Conservation (phyloP, 1,140 invertebrate species). For the Brachionus plicatilis region DNA sequence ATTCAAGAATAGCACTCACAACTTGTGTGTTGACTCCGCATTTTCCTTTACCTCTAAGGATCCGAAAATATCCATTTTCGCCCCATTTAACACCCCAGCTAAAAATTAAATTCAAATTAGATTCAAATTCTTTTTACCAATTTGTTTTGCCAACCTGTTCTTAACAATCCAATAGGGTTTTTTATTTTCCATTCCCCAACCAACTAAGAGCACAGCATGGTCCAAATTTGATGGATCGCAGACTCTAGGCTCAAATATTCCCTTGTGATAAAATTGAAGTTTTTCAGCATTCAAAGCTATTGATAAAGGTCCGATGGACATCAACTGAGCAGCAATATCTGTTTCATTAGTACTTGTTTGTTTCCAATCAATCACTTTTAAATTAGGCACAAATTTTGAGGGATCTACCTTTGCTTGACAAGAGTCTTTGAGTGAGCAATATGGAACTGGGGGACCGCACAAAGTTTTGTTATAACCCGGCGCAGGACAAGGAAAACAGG, state of each 20-base stretch:
- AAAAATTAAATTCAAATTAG: not conserved
- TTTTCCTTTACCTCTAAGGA: constrained; percentile 45
- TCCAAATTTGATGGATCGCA: constrained; percentile 47
- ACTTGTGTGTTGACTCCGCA: constrained; percentile 52
- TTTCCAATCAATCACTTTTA: constrained; percentile 48
- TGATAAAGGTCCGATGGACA: constrained; percentile 70
- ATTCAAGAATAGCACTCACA: constrained; percentile 46
- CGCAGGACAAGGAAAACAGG: constrained; percentile 47
- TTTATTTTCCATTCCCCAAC: constrained; percentile 47
- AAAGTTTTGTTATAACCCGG: constrained; percentile 48
- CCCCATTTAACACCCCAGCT: constrained; percentile 52
- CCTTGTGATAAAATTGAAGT: constrained; percentile 64
- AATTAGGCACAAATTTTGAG: constrained; percentile 46
- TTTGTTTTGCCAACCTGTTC: constrained; percentile 41
- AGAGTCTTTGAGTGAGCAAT: constrained; percentile 48
- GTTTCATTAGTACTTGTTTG: constrained; percentile 48
- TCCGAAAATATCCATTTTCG: constrained; percentile 49
- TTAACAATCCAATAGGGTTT: constrained; percentile 51
- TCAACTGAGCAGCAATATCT: constrained; percentile 44
- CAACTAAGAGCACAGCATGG: constrained; percentile 51
- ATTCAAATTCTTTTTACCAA: not conserved
- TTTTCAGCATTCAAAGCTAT: constrained; percentile 80
- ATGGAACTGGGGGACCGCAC: constrained; percentile 47
- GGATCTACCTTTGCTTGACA: constrained; percentile 47
- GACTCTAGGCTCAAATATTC: constrained; percentile 64